Base-by-base conservation (phyloP, 1,140 invertebrate species). In the Anastatus disparis region DNA sequence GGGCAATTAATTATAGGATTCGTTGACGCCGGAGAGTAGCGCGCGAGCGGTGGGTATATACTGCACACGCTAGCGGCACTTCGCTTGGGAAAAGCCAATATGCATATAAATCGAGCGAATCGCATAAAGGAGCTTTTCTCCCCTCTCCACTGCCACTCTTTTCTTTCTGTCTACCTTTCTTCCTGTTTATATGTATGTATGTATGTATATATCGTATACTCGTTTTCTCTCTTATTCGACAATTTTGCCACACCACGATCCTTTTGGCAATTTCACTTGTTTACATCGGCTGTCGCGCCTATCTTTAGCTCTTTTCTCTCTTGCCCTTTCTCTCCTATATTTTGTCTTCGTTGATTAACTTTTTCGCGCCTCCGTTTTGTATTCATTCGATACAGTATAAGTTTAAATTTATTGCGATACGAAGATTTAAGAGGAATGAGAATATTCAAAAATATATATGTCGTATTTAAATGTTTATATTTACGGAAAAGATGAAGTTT, bases 71-170 rank as follows among this genome's bases (percentile, higher is more conserved):
- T n/a, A n/a, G n/a, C 26, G 52, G 17, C 64, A 52, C 35, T 50
- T 68, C 31, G n/a, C 31, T 20, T 40, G 29, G 48, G 38, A 53
- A 62, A 61, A 70, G 58, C 67, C 67, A 70, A 70, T 70, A 70
- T 70, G 67, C 67, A 70, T 70, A 70, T 70, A 70, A 70, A 70
- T 70, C 67, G 58, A 70, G 67, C 22, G 67, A 53, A 59, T 62
- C 26, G 58, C 67, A 58, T 55, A 70, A 70, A 70, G 67, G 48
- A 65, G 61, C 70, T 66, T 66, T 59, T 13, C 3, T 4, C 50
- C 22, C 26, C 4, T 70, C 59, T 59, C 63, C 38, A 29, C 46
- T 29, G 48, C 63, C 40, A 20, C 20, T 63, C 31, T 35, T 35
- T 10, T 4, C n/a, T n/a, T n/a, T n/a, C 4, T 35, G 10, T 9